Conservation (phyloP, 2,888 invertebrate species). For the Diloba caeruleocephala region DNA sequence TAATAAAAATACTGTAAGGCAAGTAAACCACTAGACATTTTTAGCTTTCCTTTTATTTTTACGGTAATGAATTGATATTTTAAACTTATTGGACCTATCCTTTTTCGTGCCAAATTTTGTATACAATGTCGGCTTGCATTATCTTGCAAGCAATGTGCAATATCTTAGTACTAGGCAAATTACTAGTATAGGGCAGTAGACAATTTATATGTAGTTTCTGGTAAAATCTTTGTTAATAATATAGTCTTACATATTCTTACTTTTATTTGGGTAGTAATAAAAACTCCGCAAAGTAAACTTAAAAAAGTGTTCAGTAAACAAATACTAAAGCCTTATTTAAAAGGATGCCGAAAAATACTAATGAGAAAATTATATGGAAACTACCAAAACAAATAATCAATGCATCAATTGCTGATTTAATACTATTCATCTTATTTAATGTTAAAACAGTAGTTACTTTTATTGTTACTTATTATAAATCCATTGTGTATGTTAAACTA, state of each 20-base stretch:
- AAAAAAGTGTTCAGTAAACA: no score
- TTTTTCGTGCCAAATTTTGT: conserved; percentile 42
- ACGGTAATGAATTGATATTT: not conserved
- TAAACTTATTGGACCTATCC: conserved; percentile 11
- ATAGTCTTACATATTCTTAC: not conserved
- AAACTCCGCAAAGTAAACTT: no score
- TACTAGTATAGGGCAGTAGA: conserved; percentile 7
- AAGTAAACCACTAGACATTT: conserved; percentile 2
- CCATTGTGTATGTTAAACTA: no score
- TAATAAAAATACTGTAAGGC: conserved; percentile 2
- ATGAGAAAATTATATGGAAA: no score
- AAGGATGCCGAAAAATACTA: no score
- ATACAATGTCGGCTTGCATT: conserved; percentile 7
- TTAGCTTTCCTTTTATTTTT: no score
- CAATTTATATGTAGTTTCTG: conserved; percentile 2
- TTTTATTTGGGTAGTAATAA: not conserved
- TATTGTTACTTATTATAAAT: no score
- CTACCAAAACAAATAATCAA: no score
- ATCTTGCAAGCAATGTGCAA: conserved; percentile 10
- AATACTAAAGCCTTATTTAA: no score
- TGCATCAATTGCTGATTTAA: no score
- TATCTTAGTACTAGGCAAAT: conserved; percentile 1
- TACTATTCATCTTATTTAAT: no score
- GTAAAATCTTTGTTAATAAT: not conserved
- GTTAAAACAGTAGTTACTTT: no score